These are phyloP conservation scores for Ceratina japonica DNA, from an alignment of 1,140 invertebrate genomes.

Conservation along the genomic window DNA sequence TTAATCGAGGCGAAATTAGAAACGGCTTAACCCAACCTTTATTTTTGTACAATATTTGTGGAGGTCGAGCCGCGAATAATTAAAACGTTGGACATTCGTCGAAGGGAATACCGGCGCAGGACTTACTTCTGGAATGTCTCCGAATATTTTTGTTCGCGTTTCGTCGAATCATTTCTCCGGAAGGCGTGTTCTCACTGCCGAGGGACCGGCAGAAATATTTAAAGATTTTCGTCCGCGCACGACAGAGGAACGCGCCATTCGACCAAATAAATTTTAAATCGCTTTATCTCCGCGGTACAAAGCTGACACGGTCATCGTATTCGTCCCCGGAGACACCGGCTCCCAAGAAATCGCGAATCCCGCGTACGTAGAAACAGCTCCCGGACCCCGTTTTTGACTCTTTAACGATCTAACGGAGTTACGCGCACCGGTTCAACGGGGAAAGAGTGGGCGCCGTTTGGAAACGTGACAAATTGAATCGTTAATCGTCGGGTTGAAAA, in stretches of 20 bases:
- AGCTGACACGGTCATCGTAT: slow-evolving; percentile 24
- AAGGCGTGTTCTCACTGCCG: neutral
- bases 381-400: slow-evolving; percentile 9
- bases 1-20: slow-evolving; percentile 6
- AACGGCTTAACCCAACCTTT: neutral
- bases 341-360: neutral
- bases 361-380: neutral
- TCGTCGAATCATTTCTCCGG: neutral
- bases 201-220: slow-evolving; percentile 9
- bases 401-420: no score
- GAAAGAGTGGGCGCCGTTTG: neutral
- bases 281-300: slow-evolving; percentile 23
- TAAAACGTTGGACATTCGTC: neutral
- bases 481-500: neutral
- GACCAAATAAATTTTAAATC: slow-evolving; percentile 30
- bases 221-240: neutral
- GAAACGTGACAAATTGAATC: neutral
- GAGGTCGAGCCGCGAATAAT: no score
- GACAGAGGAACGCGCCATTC: neutral
- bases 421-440: no score
- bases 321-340: neutral
- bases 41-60: no score
- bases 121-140: neutral
- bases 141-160: neutral
- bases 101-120: neutral